Evolutionary conservation across 2,888 invertebrate species (phyloP).

Genomic region (Drosophila kokeensis): DNA sequence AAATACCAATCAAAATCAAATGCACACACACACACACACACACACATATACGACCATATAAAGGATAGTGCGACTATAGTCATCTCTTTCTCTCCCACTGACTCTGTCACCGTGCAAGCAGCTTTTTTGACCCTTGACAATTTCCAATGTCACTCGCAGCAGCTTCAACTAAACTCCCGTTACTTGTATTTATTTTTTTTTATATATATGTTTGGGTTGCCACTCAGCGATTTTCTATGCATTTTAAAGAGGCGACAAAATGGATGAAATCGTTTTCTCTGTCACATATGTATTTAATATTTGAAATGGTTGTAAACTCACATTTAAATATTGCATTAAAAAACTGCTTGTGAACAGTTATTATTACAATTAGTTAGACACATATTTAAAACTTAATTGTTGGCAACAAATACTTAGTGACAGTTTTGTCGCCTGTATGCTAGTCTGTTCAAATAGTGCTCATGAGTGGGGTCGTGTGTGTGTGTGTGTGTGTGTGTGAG

Average conservation of each 20-base stretch:
- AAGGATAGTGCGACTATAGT: neutral
- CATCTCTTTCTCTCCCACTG: neutral
- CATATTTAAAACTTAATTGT: neutral
- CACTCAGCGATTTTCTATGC: conserved; percentile 18
- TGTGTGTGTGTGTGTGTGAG: neutral
- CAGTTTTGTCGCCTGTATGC: conserved; percentile 41
- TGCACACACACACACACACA: conserved; percentile 71
- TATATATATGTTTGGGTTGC: neutral
- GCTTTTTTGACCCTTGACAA: conserved; percentile 40
- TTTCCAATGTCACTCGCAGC: conserved; percentile 35
- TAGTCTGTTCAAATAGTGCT: neutral
- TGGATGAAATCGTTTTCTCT: conserved; percentile 1
- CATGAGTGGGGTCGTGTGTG: neutral
- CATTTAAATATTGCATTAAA: neutral
- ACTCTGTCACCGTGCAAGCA: neutral
- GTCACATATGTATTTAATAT: neutral
- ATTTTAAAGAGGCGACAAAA: conserved; percentile 32
- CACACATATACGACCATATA: conserved; percentile 48
- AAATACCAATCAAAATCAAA: conserved; percentile 85
- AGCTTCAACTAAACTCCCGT: conserved; percentile 18
- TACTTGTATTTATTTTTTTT: neutral
- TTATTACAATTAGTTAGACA: neutral
- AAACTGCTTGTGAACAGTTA: neutral
- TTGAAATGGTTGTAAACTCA: neutral
- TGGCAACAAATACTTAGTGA: neutral